Base-by-base conservation (phyloP, 2,888 invertebrate species). In the Clepsis dumicolana region DNA sequence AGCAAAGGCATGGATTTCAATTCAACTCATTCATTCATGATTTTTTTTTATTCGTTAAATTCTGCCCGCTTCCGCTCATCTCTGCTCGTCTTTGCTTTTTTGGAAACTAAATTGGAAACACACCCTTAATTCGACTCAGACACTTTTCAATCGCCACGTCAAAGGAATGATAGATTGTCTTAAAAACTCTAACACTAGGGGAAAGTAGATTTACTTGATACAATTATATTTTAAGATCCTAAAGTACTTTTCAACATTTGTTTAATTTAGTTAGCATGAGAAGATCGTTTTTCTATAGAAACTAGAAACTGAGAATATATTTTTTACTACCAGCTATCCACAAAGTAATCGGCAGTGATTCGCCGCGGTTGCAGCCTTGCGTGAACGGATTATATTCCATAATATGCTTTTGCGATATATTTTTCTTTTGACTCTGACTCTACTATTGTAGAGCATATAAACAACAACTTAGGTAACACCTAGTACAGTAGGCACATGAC, bases 191-290 rank as follows among this genome's bases (percentile, higher is more conserved):
- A 32, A 12, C 32, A 4, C 14, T 14, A 16, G 44, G 18, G 16
- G 44, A 44, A 44, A 44, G 44, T 44, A 44, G 8, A 44, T 44
- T 44, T 44, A 44, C 44, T 16, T 32, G 29, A 54, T 44, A 16
- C 16, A 2, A 2, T 12, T 32, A 10, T 54, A 54, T 54, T 54
- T 32, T 24, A 50, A 50, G 24, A 24, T 2, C 12, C 3, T 14
- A 44, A 44, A 16, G 16, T 44, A n/a, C 44, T 18, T 44, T 44
- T 18, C 16, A 0, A 16, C 4, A 44, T 44, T 16, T 44, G 8
- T 44, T 0, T 16, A 44, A 44, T 44, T 44, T 1, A 8, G 16
- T 16, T 16, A 44, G 41, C 41, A 4, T 8, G 8, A 44, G 38
- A 38, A 38, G n/a, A 14, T 4, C 16, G n/a, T 41, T 41, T 41